Evolutionary conservation across 1,140 invertebrate species (phyloP).

Genomic region (Drosophila pectinifera): DNA sequence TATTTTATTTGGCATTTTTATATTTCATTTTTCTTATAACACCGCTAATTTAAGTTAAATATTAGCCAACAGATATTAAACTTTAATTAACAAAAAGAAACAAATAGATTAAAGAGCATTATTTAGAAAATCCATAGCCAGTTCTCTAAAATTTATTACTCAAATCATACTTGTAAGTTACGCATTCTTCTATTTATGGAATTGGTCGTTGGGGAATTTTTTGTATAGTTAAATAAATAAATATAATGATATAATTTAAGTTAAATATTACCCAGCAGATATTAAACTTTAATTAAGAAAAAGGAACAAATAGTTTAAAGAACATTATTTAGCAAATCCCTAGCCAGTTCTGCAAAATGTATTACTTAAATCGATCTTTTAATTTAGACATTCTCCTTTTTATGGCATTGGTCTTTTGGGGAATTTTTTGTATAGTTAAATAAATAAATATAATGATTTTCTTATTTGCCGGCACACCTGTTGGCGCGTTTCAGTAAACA

Average conservation of each 20-base stretch:
- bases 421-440: slow-evolving; percentile 7
- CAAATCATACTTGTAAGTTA: neutral
- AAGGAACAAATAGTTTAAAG: no score
- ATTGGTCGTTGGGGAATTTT: slow-evolving; percentile 6
- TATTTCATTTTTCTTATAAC: no score
- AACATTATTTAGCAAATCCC: neutral
- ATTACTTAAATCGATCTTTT: neutral
- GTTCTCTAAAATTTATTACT: neutral
- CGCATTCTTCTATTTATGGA: slow-evolving; percentile 8
- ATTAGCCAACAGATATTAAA: neutral
- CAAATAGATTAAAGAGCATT: neutral
- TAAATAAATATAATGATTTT: slow-evolving; percentile 16
- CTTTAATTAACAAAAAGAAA: neutral
- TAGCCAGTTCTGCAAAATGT: neutral
- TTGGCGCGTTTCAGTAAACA: slow-evolving; percentile 40
- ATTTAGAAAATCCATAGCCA: neutral
- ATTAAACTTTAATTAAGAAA: neutral
- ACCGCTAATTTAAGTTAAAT: neutral
- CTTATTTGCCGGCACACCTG: slow-evolving; percentile 33
- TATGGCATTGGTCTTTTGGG: slow-evolving; percentile 8
- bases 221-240: slow-evolving; percentile 10
- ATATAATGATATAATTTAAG: no score
- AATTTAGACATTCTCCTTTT: slow-evolving; percentile 1
- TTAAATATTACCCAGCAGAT: neutral
- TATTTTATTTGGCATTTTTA: no score